These are phyloP conservation scores for Heliconius hermathena DNA, from an alignment of 1,140 invertebrate species.

Conservation along the genomic window DNA sequence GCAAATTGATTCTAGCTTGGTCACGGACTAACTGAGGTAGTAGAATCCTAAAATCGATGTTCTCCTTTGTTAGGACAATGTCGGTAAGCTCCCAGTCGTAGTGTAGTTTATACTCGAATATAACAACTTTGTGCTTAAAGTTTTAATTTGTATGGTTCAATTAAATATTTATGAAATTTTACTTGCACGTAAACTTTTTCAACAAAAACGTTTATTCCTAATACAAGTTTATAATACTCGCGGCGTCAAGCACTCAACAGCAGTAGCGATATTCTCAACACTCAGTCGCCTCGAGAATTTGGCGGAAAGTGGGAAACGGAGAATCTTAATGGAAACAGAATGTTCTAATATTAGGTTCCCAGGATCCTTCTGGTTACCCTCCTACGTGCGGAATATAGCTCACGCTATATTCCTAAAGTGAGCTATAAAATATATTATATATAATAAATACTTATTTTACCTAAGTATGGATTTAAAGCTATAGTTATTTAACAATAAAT, in stretches of 20 bases:
- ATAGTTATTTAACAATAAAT: neutral
- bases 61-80: neutral
- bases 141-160: neutral
- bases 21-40: neutral
- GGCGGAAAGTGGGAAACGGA: too few species aligned
- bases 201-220: neutral
- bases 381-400: too few species aligned
- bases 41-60: constrained; percentile 2
- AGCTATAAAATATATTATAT: too few species aligned
- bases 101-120: neutral
- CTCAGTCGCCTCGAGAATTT: too few species aligned
- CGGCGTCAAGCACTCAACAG: too few species aligned
- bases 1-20: neutral
- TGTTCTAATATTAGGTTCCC: too few species aligned
- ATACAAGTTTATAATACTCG: neutral
- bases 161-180: neutral
- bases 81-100: neutral
- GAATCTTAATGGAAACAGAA: too few species aligned
- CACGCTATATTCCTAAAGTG: too few species aligned
- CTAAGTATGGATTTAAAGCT: neutral
- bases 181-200: neutral
- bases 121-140: neutral
- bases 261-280: too few species aligned
- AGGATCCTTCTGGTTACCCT: too few species aligned
- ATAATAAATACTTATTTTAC: neutral